Conservation (phyloP, 2,888 invertebrate species). For the Phania funesta region DNA sequence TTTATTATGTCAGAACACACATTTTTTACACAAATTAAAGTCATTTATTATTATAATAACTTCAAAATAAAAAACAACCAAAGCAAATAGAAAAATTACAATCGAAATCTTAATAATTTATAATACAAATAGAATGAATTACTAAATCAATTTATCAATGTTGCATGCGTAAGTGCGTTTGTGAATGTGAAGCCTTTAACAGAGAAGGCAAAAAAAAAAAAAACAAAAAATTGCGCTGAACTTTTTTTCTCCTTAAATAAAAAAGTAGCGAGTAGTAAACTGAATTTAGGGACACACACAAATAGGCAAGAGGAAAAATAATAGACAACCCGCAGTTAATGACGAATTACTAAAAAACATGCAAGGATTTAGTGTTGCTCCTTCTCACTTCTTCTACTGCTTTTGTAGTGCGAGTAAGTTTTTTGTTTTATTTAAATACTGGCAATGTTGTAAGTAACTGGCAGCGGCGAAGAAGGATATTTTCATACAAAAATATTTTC, state of each 20-base stretch:
- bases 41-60: constrained; percentile 30
- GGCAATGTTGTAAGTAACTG: neutral
- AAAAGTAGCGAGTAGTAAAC: constrained; percentile 5
- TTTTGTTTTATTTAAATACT: neutral
- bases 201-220: constrained; percentile 57
- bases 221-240: constrained; percentile 40
- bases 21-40: constrained; percentile 31
- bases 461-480: too few species aligned
- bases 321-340: constrained; percentile 79
- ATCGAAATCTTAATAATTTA: constrained; percentile 61
- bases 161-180: constrained; percentile 7
- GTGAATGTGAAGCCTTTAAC: constrained; percentile 10
- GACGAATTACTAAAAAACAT: constrained; percentile 79
- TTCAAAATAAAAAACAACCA: neutral
- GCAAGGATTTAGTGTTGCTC: constrained; percentile 68
- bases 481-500: too few species aligned
- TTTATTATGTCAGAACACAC: neutral
- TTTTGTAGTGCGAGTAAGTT: neutral
- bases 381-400: neutral
- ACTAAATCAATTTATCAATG: constrained; percentile 64
- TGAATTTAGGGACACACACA: constrained; percentile 51
- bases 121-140: constrained; percentile 58
- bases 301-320: constrained; percentile 64
- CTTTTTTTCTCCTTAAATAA: constrained; percentile 10
- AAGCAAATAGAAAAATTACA: constrained; percentile 19